phyloP scores from a whole-genome alignment of 2,113 vertebrate species.

The Caretta caretta region DNA sequence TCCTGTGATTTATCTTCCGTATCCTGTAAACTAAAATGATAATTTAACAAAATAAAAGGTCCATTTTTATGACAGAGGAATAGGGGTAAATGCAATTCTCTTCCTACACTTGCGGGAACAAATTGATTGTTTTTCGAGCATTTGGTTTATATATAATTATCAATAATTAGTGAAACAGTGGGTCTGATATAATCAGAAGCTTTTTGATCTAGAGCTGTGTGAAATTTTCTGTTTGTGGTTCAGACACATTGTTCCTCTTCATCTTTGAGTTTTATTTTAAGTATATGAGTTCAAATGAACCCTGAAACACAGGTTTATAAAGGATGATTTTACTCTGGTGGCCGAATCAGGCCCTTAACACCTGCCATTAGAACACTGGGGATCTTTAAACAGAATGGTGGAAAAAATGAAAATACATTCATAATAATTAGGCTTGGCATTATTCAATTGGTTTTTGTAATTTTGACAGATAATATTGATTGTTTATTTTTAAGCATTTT shows the following conservation, averaged over 20 bases:
- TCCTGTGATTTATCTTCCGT: background rate
- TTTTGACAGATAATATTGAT: background rate
- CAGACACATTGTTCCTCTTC: background rate
- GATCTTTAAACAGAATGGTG: background rate
- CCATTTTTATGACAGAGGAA: background rate
- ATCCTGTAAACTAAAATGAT: background rate
- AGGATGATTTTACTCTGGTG: background rate
- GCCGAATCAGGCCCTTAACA: background rate
- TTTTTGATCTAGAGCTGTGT: background rate
- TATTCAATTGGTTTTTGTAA: background rate
- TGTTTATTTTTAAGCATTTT: background rate
- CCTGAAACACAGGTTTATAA: background rate
- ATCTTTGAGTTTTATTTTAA: background rate
- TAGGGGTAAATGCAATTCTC: background rate
- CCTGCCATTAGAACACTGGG: background rate
- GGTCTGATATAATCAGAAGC: background rate
- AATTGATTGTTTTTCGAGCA: background rate
- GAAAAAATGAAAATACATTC: background rate
- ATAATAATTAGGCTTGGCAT: background rate
- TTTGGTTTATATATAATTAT: background rate
- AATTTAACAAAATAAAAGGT: background rate
- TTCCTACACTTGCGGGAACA: background rate
- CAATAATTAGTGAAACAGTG: background rate
- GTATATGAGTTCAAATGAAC: background rate
- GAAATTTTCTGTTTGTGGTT: rapidly evolving